Evolutionary conservation across 2,888 invertebrate species (phyloP).

Genomic region (Actias luna): DNA sequence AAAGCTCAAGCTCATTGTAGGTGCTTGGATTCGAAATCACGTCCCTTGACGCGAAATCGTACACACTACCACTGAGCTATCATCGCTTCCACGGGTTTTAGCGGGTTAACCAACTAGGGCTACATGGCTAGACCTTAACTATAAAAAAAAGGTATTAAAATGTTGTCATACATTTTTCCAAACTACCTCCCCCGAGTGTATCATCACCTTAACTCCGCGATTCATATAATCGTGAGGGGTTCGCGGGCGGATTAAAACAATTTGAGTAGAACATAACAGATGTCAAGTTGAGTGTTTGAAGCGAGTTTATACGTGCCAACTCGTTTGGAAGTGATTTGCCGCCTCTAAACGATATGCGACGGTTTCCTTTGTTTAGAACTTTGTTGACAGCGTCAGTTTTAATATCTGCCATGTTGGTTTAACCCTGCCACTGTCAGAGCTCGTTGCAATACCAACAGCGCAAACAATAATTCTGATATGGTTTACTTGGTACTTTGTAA

Average conservation of each 20-base stretch:
- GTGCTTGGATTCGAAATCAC: no score
- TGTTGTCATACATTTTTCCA: not conserved
- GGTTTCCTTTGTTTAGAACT: not conserved
- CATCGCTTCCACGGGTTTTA: no score
- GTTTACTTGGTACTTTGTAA: not conserved
- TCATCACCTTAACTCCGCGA: not conserved
- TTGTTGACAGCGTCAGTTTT: constrained; percentile 5
- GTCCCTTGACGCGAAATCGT: no score
- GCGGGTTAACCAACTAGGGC: no score
- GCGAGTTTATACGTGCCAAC: not conserved
- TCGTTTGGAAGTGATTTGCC: constrained; percentile 6
- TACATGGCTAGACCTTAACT: not conserved
- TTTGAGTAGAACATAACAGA: constrained; percentile 7
- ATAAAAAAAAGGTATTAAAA: not conserved
- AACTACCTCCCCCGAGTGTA: not conserved
- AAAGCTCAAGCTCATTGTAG: no score
- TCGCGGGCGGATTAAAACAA: not conserved
- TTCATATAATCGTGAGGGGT: not conserved
- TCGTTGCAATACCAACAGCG: not conserved
- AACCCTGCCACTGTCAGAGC: not conserved
- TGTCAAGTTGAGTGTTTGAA: constrained; percentile 6
- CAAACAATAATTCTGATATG: not conserved
- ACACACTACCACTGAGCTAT: no score
- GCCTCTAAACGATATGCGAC: constrained; percentile 8
- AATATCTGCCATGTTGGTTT: not conserved